Percentiles rank a stretch among this genome's conserved stretches.
phyloP scores from a whole-genome alignment of 2,888 invertebrate species.

The Unio delphinus region DNA sequence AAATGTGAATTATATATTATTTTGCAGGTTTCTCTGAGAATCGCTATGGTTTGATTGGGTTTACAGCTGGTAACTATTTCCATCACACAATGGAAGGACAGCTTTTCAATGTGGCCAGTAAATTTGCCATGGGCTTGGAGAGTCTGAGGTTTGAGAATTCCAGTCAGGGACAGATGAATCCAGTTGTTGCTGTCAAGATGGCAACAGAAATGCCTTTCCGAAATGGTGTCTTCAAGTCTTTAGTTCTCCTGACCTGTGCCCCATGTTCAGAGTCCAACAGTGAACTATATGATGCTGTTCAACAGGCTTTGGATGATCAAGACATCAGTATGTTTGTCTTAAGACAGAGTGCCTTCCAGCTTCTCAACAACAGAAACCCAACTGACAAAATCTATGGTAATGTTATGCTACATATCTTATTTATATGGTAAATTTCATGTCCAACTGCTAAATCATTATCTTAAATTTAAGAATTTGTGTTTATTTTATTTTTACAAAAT shows the following conservation, averaged over 20 bases:
- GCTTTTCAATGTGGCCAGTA: conserved; percentile 52
- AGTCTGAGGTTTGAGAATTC: conserved; percentile 40
- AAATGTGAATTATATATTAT: background rate
- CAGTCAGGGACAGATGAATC: conserved; percentile 35
- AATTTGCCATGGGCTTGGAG: conserved; percentile 53
- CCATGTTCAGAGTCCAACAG: conserved; percentile 78
- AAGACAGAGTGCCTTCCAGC: conserved; percentile 42
- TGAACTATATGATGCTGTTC: conserved; percentile 21
- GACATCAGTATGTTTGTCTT: conserved; percentile 57
- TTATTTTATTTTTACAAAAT: background rate
- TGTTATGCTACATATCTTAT: background rate
- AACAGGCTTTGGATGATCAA: conserved; percentile 25
- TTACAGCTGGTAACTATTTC: conserved; percentile 85
- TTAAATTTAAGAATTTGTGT: conserved; percentile 70
- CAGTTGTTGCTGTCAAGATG: conserved; percentile 77
- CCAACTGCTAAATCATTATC: background rate
- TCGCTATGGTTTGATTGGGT: conserved; percentile 81
- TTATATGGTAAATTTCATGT: background rate
- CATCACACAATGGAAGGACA: conserved; percentile 76
- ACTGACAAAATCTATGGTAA: conserved; percentile 81
- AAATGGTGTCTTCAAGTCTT: conserved; percentile 86
- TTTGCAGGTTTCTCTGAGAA: conserved; percentile 65
- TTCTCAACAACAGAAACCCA: conserved; percentile 44
- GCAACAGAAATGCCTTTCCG: conserved; percentile 82
- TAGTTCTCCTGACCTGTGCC: conserved; percentile 78